Percentiles rank a stretch among this genome's conserved stretches.
Conservation (phyloP, 2,888 invertebrate species). For the Ceratothoa steindachneri region DNA sequence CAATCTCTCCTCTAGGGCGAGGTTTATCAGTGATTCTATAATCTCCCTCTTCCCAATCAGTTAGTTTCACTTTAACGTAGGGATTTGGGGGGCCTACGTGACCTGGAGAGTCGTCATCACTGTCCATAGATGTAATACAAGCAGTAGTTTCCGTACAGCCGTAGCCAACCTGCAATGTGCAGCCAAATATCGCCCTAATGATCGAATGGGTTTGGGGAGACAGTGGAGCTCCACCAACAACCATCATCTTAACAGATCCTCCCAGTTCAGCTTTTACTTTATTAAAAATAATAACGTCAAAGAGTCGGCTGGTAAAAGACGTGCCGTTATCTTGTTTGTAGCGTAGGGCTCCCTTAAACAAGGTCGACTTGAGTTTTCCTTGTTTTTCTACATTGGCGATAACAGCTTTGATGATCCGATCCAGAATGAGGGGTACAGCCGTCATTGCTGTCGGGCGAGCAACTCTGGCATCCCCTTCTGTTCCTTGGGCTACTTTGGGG, state of each 20-base stretch:
- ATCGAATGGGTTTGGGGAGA: constrained; percentile 93
- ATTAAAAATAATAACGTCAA: constrained; percentile 58
- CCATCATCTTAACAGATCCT: constrained; percentile 78
- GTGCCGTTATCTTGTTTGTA: constrained; percentile 36
- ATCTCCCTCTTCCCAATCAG: constrained; percentile 91
- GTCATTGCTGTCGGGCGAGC: constrained; percentile 91
- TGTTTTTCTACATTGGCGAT: constrained; percentile 86
- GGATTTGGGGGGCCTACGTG: constrained; percentile 84
- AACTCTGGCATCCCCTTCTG: constrained; percentile 87
- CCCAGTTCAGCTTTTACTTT: constrained; percentile 73
- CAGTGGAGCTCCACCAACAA: constrained; percentile 92
- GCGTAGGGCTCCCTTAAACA: constrained; percentile 64
- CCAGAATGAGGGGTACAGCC: constrained; percentile 92
- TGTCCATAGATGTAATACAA: constrained; percentile 62
- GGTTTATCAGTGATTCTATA: constrained; percentile 72
- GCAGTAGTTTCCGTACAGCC: constrained; percentile 96
- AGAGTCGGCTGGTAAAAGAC: constrained; percentile 55
- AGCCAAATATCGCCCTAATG: constrained; percentile 84
- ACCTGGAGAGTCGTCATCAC: constrained; percentile 67
- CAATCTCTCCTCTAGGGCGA: constrained; percentile 46
- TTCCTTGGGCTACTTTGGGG: constrained; percentile 92
- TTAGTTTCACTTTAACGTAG: constrained; percentile 75
- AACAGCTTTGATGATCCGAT: constrained; percentile 94
- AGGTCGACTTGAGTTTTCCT: constrained; percentile 69
- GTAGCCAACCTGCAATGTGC: constrained; percentile 86